Percentiles rank a stretch among this genome's conserved stretches.
These are phyloP conservation scores for Chironomus tentans DNA, from an alignment of 2,888 invertebrate species.

Conservation along the genomic window DNA sequence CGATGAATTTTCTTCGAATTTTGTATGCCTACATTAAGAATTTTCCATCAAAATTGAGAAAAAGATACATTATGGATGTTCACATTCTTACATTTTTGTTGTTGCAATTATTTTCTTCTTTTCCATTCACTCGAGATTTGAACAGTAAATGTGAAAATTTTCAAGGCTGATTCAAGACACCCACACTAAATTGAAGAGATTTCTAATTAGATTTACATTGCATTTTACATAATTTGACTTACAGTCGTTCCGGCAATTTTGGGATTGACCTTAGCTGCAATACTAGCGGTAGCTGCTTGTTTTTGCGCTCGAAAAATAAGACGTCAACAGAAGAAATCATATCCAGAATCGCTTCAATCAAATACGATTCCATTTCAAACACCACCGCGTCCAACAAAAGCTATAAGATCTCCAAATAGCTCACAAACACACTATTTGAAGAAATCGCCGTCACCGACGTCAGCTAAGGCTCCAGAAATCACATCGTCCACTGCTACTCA, in stretches of 20 bases:
- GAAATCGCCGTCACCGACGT: constrained; percentile 86
- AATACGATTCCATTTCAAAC: constrained; percentile 54
- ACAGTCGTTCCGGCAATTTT: constrained; percentile 41
- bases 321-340: constrained; percentile 39
- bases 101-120: no score
- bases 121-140: no score
- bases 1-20: no score
- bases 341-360: constrained; percentile 32
- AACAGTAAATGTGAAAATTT: no score
- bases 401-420: constrained; percentile 72
- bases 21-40: no score
- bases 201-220: no score
- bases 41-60: no score
- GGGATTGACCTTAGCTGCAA: constrained; percentile 40
- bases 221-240: constrained; percentile 24
- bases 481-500: constrained; percentile 19
- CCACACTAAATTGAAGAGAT: no score
- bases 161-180: no score
- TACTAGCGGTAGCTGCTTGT: constrained; percentile 40
- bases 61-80: no score
- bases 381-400: constrained; percentile 55
- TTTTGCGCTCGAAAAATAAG: constrained; percentile 40
- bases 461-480: constrained; percentile 34
- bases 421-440: constrained; percentile 70
- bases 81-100: no score